These are phyloP conservation scores for Melieria crassipennis DNA, from an alignment of 2,888 invertebrate genomes.

Conservation along the genomic window DNA sequence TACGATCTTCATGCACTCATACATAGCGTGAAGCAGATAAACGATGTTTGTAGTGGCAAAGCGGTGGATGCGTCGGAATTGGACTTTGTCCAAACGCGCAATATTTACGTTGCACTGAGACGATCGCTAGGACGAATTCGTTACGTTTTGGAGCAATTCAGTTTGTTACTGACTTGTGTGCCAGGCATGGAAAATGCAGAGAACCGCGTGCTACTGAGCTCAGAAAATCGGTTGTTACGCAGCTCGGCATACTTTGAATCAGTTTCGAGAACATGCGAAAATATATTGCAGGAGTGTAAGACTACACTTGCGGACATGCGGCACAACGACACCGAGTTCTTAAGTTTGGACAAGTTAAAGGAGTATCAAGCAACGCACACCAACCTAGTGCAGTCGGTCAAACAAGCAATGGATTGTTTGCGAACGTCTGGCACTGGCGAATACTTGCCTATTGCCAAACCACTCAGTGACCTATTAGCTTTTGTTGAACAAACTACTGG, in stretches of 20 bases:
- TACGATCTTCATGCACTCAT: slow-evolving; percentile 70
- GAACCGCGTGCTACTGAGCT: slow-evolving; percentile 44
- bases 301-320: slow-evolving; percentile 49
- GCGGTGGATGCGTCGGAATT: slow-evolving; percentile 36
- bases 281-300: slow-evolving; percentile 48
- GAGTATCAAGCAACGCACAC: slow-evolving; percentile 42
- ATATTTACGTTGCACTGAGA: slow-evolving; percentile 49
- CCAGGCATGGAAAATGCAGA: slow-evolving; percentile 64
- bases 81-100: slow-evolving; percentile 49
- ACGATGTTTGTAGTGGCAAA: slow-evolving; percentile 45
- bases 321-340: slow-evolving; percentile 53
- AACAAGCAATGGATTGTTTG: slow-evolving; percentile 37
- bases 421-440: slow-evolving; percentile 35
- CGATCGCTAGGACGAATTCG: slow-evolving; percentile 52
- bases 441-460: slow-evolving; percentile 54
- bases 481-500: slow-evolving; percentile 39
- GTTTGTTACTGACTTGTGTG: slow-evolving; percentile 73
- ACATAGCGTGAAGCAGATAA: slow-evolving; percentile 56
- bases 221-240: slow-evolving; percentile 39
- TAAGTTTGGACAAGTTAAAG: slow-evolving; percentile 49
- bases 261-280: slow-evolving; percentile 44
- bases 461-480: slow-evolving; percentile 49
- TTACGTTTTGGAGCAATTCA: slow-evolving; percentile 74
- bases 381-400: slow-evolving; percentile 44
- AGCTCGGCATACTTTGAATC: slow-evolving; percentile 38